phyloP scores from a whole-genome alignment of 92 coral and sea anemone genomes.

The Montipora capitata region DNA sequence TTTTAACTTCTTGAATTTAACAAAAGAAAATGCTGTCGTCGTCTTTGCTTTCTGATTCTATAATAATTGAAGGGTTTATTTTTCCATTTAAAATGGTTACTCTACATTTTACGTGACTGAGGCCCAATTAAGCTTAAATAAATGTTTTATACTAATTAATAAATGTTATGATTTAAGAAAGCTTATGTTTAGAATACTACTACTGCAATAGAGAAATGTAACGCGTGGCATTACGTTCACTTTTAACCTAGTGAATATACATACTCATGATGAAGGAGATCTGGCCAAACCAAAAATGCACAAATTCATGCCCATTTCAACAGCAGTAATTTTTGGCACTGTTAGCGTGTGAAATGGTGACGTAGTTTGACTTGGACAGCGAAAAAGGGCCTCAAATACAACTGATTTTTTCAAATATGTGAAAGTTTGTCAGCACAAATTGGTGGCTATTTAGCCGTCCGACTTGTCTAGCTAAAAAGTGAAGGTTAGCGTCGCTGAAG shows the following conservation, averaged over 20 bases:
- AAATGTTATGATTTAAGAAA: slow-evolving; percentile 5
- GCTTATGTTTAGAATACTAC: not conserved
- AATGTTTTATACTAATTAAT: slow-evolving; percentile 17
- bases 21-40: too few species aligned
- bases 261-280: too few species aligned
- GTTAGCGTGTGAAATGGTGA: too few species aligned
- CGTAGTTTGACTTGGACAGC: too few species aligned
- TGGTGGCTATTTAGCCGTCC: slow-evolving; percentile 14
- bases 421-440: not conserved
- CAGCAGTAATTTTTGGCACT: not conserved
- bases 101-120: slow-evolving; percentile 1
- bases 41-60: not conserved
- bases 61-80: not conserved
- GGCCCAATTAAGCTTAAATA: slow-evolving; percentile 27
- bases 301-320: not conserved
- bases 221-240: not conserved
- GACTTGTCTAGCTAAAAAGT: not conserved
- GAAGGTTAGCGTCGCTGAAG: not conserved
- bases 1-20: not conserved
- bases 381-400: too few species aligned
- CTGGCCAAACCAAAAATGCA: not conserved
- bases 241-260: too few species aligned
- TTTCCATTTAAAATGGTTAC: not conserved
- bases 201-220: not conserved
- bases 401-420: too few species aligned